Conservation (phyloP, 2,888 invertebrate species). For the Rhopalosiphum nymphaeae region DNA sequence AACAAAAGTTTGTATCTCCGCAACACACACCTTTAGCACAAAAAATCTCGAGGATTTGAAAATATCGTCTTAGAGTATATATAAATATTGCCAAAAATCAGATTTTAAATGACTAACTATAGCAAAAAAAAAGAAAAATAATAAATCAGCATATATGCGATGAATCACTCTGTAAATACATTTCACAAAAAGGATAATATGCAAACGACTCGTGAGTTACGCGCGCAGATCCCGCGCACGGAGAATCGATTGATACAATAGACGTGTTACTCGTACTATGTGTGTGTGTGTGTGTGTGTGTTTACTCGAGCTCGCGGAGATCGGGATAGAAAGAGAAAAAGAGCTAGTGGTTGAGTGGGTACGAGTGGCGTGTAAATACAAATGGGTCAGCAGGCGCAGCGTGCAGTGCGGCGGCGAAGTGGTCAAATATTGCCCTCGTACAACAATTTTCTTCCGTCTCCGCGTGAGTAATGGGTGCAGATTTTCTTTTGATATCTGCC, state of each 20-base stretch:
- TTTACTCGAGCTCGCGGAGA: not conserved
- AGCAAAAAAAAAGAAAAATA: too few relatives aligned
- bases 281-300: not conserved
- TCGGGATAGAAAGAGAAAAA: not conserved
- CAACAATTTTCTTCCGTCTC: conserved; percentile 41
- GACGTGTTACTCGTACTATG: not conserved
- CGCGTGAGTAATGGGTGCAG: conserved; percentile 52
- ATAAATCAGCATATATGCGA: too few relatives aligned
- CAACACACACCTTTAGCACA: too few relatives aligned
- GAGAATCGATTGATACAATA: not conserved
- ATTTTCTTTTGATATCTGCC: conserved; percentile 57
- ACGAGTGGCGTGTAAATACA: not conserved
- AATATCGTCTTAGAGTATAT: too few relatives aligned
- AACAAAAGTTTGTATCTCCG: too few relatives aligned
- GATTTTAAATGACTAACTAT: too few relatives aligned
- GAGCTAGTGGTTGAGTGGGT: not conserved
- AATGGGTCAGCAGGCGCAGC: conserved; percentile 29
- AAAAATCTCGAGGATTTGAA: too few relatives aligned
- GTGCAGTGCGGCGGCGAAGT: not conserved
- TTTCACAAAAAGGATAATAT: not conserved
- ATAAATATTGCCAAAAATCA: too few relatives aligned
- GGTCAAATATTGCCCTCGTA: conserved; percentile 55
- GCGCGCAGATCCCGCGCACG: not conserved
- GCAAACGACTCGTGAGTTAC: not conserved
- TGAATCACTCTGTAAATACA: not conserved